These are phyloP conservation scores for Atherix ibis DNA, from an alignment of 2,888 invertebrate genomes.

Conservation along the genomic window DNA sequence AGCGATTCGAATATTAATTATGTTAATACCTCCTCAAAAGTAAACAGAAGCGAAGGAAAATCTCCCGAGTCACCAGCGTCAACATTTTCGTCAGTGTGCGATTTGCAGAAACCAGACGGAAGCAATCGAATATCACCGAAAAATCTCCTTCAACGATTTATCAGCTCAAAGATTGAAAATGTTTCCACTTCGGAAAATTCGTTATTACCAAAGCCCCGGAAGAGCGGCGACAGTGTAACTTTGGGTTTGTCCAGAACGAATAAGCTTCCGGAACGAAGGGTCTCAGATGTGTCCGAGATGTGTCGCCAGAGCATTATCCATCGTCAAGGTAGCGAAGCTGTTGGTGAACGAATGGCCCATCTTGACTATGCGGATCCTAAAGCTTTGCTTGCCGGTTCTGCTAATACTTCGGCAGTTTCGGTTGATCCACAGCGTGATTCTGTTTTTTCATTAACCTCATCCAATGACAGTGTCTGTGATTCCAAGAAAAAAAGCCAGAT, in stretches of 20 bases:
- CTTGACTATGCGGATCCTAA: constrained; percentile 75
- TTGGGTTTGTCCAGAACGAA: constrained; percentile 18
- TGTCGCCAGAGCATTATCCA: constrained; percentile 37
- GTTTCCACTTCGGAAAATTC: constrained; percentile 24
- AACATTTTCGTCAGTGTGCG: constrained; percentile 4
- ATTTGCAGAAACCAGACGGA: constrained; percentile 4
- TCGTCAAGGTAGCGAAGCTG: constrained; percentile 63
- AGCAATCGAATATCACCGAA: constrained; percentile 11
- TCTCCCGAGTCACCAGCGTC: neutral
- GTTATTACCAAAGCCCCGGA: constrained; percentile 20
- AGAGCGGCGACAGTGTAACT: constrained; percentile 21
- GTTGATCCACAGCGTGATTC: constrained; percentile 25
- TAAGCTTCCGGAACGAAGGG: constrained; percentile 24
- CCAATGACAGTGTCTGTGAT: constrained; percentile 26
- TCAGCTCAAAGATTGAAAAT: constrained; percentile 17
- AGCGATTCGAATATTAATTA: constrained; percentile 19
- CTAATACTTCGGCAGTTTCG: constrained; percentile 19
- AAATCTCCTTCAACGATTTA: constrained; percentile 23
- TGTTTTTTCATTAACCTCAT: constrained; percentile 30
- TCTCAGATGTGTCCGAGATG: constrained; percentile 29
- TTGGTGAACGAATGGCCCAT: constrained; percentile 77
- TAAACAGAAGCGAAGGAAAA: constrained; percentile 8
- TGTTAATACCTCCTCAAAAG: constrained; percentile 14
- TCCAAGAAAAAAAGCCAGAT: constrained; percentile 4
- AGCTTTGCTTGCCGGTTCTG: constrained; percentile 36